Evolutionary conservation across 2,888 invertebrate genomes (phyloP), one percentile per base, ranked within the genome.

Genomic region (Hypomecis atomaria): DNA sequence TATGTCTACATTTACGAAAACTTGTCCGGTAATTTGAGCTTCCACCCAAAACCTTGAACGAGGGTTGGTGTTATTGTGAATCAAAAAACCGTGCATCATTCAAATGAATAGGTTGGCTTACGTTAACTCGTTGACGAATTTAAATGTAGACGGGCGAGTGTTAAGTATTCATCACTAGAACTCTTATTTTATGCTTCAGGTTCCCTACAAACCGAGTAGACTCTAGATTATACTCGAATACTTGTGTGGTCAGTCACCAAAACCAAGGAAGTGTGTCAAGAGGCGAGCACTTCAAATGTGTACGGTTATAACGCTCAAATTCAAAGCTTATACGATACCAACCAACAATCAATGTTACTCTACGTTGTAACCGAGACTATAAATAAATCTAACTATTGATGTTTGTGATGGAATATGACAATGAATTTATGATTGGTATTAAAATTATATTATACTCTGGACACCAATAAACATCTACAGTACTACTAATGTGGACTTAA

Each of bases 161-260:
- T 76, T 86, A 84, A 70, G 85, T 73, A 71, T 80, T 85, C 77
- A 86, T 77, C 71, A 86, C 77, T 76, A 84, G 69, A 67, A 86
- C 78, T 71, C 78, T 86, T 75, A 85, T 77, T 77, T 81, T 87
- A 80, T 78, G 78, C 82, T 85, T 87, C 75, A 65, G 64, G 60
- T 78, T 62, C 78, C 87, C 89, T 89, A 89, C 61, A 85, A 87
- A 77, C 55, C 70, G 73, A 75, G 72, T 42, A 52, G 64, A 33
- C 9, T 60, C 11, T 43, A 34, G 40, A 64, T 60, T 57, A 60
- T 55, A 42, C 57, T 63, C 45, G 56, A 23, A 23, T 48, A 42
- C 60, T 43, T 8, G 54, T 23, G 49, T 61, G 42, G 58, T 65
- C 57, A 58, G 59, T 43, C 48, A 73, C 70, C 67, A 63, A 59